Evolutionary conservation across 2,797 vertebrate species (phyloP).

Genomic region (Gobio occitaniae): DNA sequence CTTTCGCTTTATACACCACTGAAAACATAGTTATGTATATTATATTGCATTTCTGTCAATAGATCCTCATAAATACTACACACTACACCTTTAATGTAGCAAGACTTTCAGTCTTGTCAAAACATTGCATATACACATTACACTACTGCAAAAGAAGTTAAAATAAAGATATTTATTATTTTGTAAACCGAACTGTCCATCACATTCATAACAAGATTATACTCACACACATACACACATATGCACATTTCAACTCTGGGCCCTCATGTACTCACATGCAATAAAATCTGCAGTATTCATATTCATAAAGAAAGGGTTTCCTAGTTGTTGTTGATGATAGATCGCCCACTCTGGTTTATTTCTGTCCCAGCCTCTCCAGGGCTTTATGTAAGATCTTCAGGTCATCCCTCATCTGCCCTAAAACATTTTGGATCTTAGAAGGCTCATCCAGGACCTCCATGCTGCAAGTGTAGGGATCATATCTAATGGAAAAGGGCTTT

Average conservation of each 20-base stretch:
- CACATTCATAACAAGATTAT: not conserved
- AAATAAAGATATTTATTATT: conserved; percentile 57
- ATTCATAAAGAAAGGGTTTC: not conserved
- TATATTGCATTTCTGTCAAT: too few species aligned
- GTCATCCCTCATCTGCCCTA: conserved; percentile 78
- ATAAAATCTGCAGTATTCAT: conserved; percentile 6
- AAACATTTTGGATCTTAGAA: conserved; percentile 77
- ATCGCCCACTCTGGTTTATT: conserved; percentile 35
- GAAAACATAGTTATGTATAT: too few species aligned
- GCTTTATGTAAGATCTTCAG: conserved; percentile 79
- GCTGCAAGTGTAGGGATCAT: conserved; percentile 81
- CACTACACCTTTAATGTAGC: too few species aligned
- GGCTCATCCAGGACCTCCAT: conserved; percentile 79
- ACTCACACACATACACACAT: not conserved
- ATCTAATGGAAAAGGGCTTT: conserved; percentile 80
- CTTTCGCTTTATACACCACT: too few species aligned
- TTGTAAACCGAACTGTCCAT: conserved; percentile 5
- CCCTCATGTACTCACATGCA: not conserved
- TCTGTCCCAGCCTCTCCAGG: conserved; percentile 78
- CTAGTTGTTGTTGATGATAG: not conserved
- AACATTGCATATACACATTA: not conserved
- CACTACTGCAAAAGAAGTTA: conserved; percentile 9
- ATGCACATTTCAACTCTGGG: not conserved
- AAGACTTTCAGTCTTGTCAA: not conserved
- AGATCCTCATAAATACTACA: too few species aligned